Percentiles rank a stretch among this genome's conserved stretches.
These are phyloP conservation scores for Eupithecia abbreviata DNA, from an alignment of 2,888 invertebrate species.

Conservation along the genomic window DNA sequence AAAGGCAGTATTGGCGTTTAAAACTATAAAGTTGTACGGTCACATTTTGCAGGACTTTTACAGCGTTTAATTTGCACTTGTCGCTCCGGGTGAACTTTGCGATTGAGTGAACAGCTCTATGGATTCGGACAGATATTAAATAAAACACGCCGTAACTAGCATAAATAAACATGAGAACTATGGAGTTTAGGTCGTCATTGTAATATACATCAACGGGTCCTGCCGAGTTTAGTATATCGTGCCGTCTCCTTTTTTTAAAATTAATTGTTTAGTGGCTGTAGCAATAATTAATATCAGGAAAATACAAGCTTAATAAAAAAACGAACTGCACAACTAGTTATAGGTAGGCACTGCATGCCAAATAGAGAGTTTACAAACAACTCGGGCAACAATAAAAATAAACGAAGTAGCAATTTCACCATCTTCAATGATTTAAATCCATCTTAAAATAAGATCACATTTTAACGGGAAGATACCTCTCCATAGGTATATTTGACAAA, in stretches of 20 bases:
- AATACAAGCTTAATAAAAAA: neutral
- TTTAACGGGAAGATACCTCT: neutral
- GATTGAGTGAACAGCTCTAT: slow-evolving; percentile 9
- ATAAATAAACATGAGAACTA: neutral
- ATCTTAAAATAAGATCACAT: neutral
- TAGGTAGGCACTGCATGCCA: neutral
- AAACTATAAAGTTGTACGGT: slow-evolving; percentile 39
- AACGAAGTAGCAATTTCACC: too few species aligned
- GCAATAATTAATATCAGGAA: neutral
- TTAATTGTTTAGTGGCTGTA: neutral
- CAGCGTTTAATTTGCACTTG: slow-evolving; percentile 13
- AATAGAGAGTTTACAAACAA: neutral
- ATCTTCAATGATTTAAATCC: too few species aligned
- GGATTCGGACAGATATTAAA: neutral
- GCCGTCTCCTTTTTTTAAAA: too few species aligned
- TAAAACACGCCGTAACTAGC: neutral
- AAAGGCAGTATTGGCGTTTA: slow-evolving; percentile 44
- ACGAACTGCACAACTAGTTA: too few species aligned
- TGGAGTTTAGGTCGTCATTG: neutral
- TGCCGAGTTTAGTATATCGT: too few species aligned
- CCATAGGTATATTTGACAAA: neutral
- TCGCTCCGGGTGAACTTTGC: slow-evolving; percentile 6
- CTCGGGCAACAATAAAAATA: too few species aligned
- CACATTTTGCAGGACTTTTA: slow-evolving; percentile 22
- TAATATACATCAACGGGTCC: neutral